phyloP scores from a whole-genome alignment of 2,888 invertebrate genomes.

The Trichogramma dendrolimi region DNA sequence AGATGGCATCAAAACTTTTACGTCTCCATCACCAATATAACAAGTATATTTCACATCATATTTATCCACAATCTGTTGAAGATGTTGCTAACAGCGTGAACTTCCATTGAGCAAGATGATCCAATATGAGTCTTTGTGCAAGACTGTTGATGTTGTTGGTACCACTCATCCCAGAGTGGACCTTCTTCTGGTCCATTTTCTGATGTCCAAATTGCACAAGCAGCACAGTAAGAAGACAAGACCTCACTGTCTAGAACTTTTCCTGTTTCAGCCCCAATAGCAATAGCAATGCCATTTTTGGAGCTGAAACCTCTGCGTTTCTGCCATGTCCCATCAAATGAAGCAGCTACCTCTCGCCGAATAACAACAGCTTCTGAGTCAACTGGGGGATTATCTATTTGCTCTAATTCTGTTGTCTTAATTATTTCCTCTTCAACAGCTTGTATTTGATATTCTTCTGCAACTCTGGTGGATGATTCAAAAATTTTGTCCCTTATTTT shows the following conservation, averaged over 20 bases:
- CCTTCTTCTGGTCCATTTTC: not conserved
- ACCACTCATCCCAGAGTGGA: not conserved
- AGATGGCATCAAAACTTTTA: not conserved
- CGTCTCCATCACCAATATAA: not conserved
- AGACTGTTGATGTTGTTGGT: not conserved
- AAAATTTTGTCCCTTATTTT: no score
- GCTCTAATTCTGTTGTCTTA: no score
- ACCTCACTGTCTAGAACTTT: not conserved
- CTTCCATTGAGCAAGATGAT: not conserved
- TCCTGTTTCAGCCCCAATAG: not conserved
- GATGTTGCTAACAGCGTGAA: not conserved
- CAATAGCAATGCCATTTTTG: not conserved
- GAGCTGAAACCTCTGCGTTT: not conserved
- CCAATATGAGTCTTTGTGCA: not conserved
- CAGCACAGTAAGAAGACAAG: not conserved
- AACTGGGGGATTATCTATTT: no score
- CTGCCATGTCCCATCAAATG: not conserved
- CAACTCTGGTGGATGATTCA: no score
- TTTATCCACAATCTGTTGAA: not conserved
- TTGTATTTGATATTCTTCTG: no score
- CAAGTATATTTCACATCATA: not conserved
- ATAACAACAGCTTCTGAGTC: no score
- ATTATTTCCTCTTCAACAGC: no score
- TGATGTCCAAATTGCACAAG: not conserved
- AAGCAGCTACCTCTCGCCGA: no score